Conservation (phyloP, 2,888 invertebrate genomes). For the Chrysina gloriosa region DNA sequence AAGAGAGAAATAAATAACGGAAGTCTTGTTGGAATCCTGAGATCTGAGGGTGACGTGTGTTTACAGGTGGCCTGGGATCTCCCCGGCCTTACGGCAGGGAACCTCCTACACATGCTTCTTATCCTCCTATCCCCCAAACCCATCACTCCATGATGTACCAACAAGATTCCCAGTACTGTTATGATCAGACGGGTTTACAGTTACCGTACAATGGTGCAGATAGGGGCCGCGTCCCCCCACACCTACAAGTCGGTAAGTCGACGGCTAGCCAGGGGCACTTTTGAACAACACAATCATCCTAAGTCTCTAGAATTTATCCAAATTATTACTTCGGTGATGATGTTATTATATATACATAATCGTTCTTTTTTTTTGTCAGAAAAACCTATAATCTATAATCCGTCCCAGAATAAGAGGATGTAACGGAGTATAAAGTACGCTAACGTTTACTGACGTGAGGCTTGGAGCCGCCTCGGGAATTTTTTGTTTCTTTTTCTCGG, state of each 20-base stretch:
- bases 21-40: slow-evolving; percentile 23
- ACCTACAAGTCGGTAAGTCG: slow-evolving; percentile 67
- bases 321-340: not conserved
- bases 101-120: slow-evolving; percentile 62
- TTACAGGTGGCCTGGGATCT: slow-evolving; percentile 71
- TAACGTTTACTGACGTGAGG: no score
- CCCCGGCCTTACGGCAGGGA: slow-evolving; percentile 69
- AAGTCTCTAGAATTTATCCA: slow-evolving; percentile 47
- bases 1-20: slow-evolving; percentile 9
- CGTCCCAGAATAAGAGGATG: no score
- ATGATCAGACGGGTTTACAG: slow-evolving; percentile 69
- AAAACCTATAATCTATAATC: no score
- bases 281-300: slow-evolving; percentile 44
- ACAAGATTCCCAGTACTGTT: slow-evolving; percentile 71
- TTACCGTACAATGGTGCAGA: slow-evolving; percentile 64
- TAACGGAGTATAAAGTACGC: no score
- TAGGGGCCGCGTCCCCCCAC: slow-evolving; percentile 63
- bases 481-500: no score
- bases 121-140: slow-evolving; percentile 67
- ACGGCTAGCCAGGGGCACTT: slow-evolving; percentile 53
- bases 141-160: slow-evolving; percentile 66
- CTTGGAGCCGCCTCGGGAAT: no score
- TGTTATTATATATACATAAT: no score
- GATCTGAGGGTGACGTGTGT: slow-evolving; percentile 63
- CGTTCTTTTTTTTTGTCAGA: no score